Evolutionary conservation across 1,140 invertebrate species (phyloP).

Genomic region (Berghia stephanieae): DNA sequence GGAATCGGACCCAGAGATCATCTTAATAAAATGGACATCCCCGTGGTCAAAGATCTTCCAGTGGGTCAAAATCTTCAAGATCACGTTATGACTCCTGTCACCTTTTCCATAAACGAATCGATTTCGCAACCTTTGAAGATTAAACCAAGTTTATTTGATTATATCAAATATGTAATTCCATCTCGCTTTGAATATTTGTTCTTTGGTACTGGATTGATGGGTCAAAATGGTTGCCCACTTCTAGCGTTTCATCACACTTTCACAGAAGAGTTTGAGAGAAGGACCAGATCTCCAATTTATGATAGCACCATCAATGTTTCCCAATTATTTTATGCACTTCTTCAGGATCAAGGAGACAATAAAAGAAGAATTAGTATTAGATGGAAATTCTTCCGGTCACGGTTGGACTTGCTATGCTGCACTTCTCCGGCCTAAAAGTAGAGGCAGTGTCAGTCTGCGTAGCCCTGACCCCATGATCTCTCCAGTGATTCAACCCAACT

Average conservation of each 20-base stretch:
- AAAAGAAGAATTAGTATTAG: no score
- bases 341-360: not conserved
- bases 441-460: conserved; percentile 60
- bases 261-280: not conserved
- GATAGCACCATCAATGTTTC: not conserved
- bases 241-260: not conserved
- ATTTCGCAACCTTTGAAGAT: no score
- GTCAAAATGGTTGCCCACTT: not conserved
- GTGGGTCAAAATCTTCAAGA: conserved; percentile 88
- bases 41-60: conserved; percentile 72
- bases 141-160: no score
- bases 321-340: not conserved
- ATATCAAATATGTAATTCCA: no score
- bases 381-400: not conserved
- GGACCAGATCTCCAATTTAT: conserved; percentile 10
- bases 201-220: not conserved
- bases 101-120: not conserved
- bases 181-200: not conserved
- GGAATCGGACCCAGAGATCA: conserved; percentile 79
- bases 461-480: conserved; percentile 79
- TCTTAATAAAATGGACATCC: conserved; percentile 37
- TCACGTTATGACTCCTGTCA: conserved; percentile 64
- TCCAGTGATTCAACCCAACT: conserved; percentile 84
- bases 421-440: conserved; percentile 51
- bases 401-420: not conserved